Base-by-base conservation (phyloP, 2,797 vertebrate species). In the Gephyroberyx darwinii region DNA sequence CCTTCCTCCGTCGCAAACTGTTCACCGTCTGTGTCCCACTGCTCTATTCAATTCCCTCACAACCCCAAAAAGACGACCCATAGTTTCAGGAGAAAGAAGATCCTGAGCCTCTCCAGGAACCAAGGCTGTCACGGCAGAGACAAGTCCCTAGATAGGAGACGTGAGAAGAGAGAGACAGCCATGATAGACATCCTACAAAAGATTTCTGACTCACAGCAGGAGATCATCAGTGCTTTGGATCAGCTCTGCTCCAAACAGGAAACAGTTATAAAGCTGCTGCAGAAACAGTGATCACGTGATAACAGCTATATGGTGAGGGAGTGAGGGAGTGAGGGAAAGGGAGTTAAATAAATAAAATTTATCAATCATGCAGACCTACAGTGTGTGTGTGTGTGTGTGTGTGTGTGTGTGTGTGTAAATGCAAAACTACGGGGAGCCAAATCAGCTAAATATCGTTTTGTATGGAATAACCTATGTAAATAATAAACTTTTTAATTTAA, bases 191-290 rank as follows among this genome's bases (percentile, higher is more conserved):
- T 59, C 5, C 39, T 78, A 64, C 41, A 63, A 19, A 43, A 69
- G 22, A 72, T 78, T 47, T 74, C 65, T 17, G 55, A 60, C 48
- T 69, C 68, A 6, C 76, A 74, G 65, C 54, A 60, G 60, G 69
- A 56, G 26, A 65, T 78, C 20, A 20, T 4, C 37, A 8, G 13
- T 0, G 39, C 39, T 16, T 19, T 60, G 20, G 39, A 60, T 20
- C 12, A 14, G 8, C 37, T 60, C 19, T 17, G 39, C 39, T 43
- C 58, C 39, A 43, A 45, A 17, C 58, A 43, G 3, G 20, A 43
- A 4, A 43, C 19, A 26, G 39, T 60, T 22, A 74, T 74, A n/a
- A 20, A 61, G 10, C 65, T 78, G 60, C 55, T 78, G 60, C 71
- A 78, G 70, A 52, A 51, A 58, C 53, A 47, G 53, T 1, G 76